Conservation (phyloP, 1,140 invertebrate genomes). For the Danaus plexippus region DNA sequence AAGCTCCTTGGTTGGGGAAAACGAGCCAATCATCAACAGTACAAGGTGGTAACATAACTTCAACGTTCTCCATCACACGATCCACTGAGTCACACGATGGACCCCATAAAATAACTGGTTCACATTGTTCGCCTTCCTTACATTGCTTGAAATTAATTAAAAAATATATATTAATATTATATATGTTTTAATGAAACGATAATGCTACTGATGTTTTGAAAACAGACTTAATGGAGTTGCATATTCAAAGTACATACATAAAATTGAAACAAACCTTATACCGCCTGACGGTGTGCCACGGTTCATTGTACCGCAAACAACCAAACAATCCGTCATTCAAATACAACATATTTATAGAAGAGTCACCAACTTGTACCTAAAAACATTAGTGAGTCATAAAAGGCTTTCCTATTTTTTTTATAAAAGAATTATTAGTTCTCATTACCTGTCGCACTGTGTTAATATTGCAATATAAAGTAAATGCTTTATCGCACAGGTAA, state of each 20-base stretch:
- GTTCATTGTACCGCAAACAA: constrained; percentile 29
- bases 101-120: constrained; percentile 32
- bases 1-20: constrained; percentile 24
- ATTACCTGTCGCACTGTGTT: constrained; percentile 33
- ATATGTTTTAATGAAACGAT: too few relatives aligned
- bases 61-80: constrained; percentile 23
- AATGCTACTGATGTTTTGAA: constrained; percentile 11
- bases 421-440: not conserved
- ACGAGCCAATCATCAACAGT: constrained; percentile 33
- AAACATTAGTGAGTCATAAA: constrained; percentile 3
- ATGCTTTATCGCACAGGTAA: constrained; percentile 35
- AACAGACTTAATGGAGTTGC: too few relatives aligned
- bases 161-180: too few relatives aligned
- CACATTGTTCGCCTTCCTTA: too few relatives aligned
- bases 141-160: too few relatives aligned
- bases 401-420: too few relatives aligned
- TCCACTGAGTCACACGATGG: constrained; percentile 36
- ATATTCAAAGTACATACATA: too few relatives aligned
- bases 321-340: constrained; percentile 41
- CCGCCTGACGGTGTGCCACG: constrained; percentile 35
- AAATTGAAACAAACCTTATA: constrained; percentile 26
- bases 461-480: constrained; percentile 31
- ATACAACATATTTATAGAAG: constrained; percentile 33
- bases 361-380: constrained; percentile 18
- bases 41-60: constrained; percentile 24